Evolutionary conservation across 2,113 vertebrate genomes (phyloP), one percentile per base, ranked within the genome.

Genomic region (Atlantisia rogersi): DNA sequence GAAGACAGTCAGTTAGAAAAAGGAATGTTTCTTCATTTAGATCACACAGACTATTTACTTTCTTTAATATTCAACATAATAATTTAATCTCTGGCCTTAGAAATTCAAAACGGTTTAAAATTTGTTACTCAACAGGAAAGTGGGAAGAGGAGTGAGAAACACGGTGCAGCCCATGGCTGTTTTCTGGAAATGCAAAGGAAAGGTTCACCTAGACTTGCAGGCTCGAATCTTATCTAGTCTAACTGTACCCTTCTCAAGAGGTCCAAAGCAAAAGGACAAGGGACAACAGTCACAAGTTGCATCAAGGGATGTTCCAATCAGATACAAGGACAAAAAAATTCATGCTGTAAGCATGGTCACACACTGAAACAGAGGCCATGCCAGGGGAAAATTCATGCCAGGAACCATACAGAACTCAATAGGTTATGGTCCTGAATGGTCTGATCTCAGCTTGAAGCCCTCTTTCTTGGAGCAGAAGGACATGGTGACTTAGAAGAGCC

Each of bases 131-230:
- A 55, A 67, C 21, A 29, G 62, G 68, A 50, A 17, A 62, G 53
- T 31, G 16, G 82, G 56, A 81, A 78, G 20, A 28, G 1, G 2
- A 71, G 18, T 22, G 26, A 79, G 39, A 65, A 76, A n/a, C 55
- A 52, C 0, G 0, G 37, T 37, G 64, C 37, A 64, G 55, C 25
- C 42, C 28, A 50, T 0, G 7, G 25, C 25, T 70, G 35, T 71
- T 86, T 82, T 75, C 53, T 89, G 69, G 74, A 83, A 87, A 82
- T 1, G 5, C 8, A 87, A 80, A 40, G 42, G 48, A 78, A 95
- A 19, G 3, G 12, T 39, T 59, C 39, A 71, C 13, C 26, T 22
- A 67, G 22, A 81, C 10, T 42, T 86, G 82, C 32, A 55, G 52
- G 37, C 29, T 64, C 1, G 0, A 37, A 35, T 74, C 35, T 39